Base-by-base conservation (phyloP, 1,140 invertebrate species). In the Gonioctena quinquepunctata region DNA sequence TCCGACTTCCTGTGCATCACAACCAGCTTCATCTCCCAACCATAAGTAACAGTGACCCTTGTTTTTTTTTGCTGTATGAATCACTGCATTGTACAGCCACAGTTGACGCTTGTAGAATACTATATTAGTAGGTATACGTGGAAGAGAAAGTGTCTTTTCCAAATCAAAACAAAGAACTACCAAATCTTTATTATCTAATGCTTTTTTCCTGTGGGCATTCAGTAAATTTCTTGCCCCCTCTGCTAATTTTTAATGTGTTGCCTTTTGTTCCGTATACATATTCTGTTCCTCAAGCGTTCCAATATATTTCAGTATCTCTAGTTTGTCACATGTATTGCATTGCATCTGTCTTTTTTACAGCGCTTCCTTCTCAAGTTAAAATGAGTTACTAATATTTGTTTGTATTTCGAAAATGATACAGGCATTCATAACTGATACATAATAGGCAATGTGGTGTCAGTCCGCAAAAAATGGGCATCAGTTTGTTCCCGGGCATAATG, bases 21-120 rank as follows among this genome's bases (percentile, higher is more conserved):
- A 6, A 50, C 60, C 67, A 22, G 67, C 67, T 18, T 63, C 42
- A 16, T 60, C 67, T 65, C 42, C 61, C 13, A 63, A 33, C 61
- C 61, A 63, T 19, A 42, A n/a, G 16, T 42, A 42, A 49, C 61
- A 63, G 42, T 33, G 18, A 42, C 61, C 42, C 19, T 42, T 26
- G 57, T 63, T 56, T 23, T 63, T 25, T 52, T 70, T 70, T 11
- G 23, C 62, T 18, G 48, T 65, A 66, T 69, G 68, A 16, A 69
- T 69, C 18, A 61, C 68, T 18, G 28, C 7, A 49, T 69, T 70
- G 28, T 70, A 70, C 21, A 70, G 5, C 63, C 69, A 70, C 13
- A 70, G 63, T 62, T 66, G 69, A 48, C 27, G 60, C 56, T 70
- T 70, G 59, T 66, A 70, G 42, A 70, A 70, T 11, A 66, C 57